Evolutionary conservation across 2,888 invertebrate species (phyloP).

Genomic region (Hirtodrosophila alboralis): DNA sequence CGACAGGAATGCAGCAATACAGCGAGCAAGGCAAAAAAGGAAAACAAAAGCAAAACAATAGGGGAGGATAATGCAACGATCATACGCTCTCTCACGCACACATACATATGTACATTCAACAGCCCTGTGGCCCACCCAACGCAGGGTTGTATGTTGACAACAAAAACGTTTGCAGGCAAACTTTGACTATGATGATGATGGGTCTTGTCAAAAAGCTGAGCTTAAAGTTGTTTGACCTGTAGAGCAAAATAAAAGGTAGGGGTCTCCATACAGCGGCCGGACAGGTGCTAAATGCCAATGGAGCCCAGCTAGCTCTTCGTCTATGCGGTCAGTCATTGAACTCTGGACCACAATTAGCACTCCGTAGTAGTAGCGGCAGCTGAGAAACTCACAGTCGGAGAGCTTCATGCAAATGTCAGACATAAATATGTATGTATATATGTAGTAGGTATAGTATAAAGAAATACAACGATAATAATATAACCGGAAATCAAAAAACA

Average conservation of each 20-base stretch:
- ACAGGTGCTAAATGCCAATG: slow-evolving; percentile 66
- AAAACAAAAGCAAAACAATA: slow-evolving; percentile 25
- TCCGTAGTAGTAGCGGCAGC: slow-evolving; percentile 21
- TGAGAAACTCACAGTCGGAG: slow-evolving; percentile 1
- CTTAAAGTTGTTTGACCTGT: slow-evolving; percentile 8
- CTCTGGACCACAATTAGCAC: slow-evolving; percentile 51
- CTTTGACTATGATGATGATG: slow-evolving; percentile 16
- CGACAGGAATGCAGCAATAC: slow-evolving; percentile 43
- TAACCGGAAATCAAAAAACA: slow-evolving; percentile 49
- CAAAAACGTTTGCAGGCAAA: slow-evolving; percentile 6
- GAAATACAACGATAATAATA: slow-evolving; percentile 3
- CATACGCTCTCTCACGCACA: slow-evolving; percentile 1
- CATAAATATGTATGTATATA: too few relatives aligned
- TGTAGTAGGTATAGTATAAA: neutral
- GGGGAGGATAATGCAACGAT: slow-evolving; percentile 58
- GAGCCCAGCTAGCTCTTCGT: slow-evolving; percentile 52
- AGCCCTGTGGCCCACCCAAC: slow-evolving; percentile 34
- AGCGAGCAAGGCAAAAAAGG: slow-evolving; percentile 3
- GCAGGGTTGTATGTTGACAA: slow-evolving; percentile 27
- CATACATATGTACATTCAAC: too few relatives aligned
- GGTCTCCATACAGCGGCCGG: slow-evolving; percentile 48
- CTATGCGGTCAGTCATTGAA: slow-evolving; percentile 67
- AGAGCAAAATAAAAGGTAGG: neutral
- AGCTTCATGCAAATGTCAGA: slow-evolving; percentile 23
- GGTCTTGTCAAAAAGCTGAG: neutral